Percentiles rank a stretch among this genome's conserved stretches.
Evolutionary conservation across 2,113 vertebrate genomes (phyloP).

Genomic region (Datnioides undecimradiatus): DNA sequence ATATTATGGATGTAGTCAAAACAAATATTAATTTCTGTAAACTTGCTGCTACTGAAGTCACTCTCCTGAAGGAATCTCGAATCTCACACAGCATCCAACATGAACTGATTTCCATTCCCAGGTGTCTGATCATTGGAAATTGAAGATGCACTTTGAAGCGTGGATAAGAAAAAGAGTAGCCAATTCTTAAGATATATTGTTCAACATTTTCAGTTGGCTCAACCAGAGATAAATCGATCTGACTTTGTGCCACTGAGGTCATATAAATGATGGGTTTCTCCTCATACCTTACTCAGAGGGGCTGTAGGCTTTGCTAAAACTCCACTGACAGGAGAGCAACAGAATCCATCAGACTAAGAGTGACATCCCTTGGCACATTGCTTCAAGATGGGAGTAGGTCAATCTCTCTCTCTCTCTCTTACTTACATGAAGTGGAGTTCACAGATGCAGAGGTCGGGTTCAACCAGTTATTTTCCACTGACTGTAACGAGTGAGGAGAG

Average conservation of each 20-base stretch:
- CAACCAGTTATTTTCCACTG: constrained; percentile 51
- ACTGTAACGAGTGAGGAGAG: constrained; percentile 29
- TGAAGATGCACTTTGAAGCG: neutral
- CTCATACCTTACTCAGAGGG: neutral
- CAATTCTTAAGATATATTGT: neutral
- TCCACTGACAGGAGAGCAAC: constrained; percentile 1
- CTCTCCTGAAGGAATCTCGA: neutral
- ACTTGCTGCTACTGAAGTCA: neutral
- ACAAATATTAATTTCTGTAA: no score
- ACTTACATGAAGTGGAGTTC: constrained; percentile 6
- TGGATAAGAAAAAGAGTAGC: neutral
- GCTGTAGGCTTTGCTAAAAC: neutral
- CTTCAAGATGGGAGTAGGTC: neutral
- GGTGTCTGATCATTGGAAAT: neutral
- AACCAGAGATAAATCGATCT: neutral
- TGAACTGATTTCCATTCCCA: neutral
- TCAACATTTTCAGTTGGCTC: neutral
- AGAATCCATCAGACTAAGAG: neutral
- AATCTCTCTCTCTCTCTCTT: no score
- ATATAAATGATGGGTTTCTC: neutral
- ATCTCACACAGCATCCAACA: constrained; percentile 12
- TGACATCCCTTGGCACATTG: constrained; percentile 7
- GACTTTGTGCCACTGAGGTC: neutral
- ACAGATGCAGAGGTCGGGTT: constrained; percentile 4
- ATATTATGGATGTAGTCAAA: no score